Base-by-base conservation (phyloP, 2,797 vertebrate species). In the Malurus leucopterus region DNA sequence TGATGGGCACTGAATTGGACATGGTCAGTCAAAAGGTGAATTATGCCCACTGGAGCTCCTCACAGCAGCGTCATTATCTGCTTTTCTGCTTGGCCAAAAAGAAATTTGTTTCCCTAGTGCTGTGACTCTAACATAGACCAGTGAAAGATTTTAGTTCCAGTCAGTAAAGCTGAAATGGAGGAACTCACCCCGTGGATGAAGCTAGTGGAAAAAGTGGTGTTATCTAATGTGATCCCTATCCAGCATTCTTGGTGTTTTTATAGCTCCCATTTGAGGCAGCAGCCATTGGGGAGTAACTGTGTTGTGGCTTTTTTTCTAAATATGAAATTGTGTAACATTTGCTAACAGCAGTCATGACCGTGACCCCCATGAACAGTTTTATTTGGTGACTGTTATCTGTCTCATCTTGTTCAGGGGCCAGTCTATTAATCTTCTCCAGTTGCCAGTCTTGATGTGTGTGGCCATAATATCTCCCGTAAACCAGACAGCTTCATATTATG, bases 1-100 rank as follows among this genome's bases (percentile, higher is more conserved):
- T 0, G 0, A 18, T 68, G 34, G 47, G 15, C 30, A 18, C 55
- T 18, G 71, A 61, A 7, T 54, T 46, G 47, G 24, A 26, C 6
- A 15, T 41, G 30, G 17, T 47, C 41, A 40, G 0, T 68, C 34
- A 34, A 15, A 68, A 61, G 47, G 32, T 34, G 8, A 68, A 54
- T 75, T 68, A 34, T 22, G 9, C 11, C 8, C 14, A 13, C 41
- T 68, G 71, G 47, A 54, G 30, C 21, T 75, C 34, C 30, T 61
- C 41, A 26, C 30, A 34, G 24, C 12, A 59, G 29, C 11, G 17
- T 41, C 34, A n/a, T 54, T 41, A 15, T 49, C 12, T 61, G 14
- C 40, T 68, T 84, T 68, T 84, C 30, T 68, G 14, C 34, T 61
- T 54, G 34, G 34, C 47, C 63, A 75, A 11, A 59, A 75, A 15